Base-by-base conservation (phyloP, 30 jellyfish, hydroid and myxozoan genomes). In the Chironex yamaguchii region DNA sequence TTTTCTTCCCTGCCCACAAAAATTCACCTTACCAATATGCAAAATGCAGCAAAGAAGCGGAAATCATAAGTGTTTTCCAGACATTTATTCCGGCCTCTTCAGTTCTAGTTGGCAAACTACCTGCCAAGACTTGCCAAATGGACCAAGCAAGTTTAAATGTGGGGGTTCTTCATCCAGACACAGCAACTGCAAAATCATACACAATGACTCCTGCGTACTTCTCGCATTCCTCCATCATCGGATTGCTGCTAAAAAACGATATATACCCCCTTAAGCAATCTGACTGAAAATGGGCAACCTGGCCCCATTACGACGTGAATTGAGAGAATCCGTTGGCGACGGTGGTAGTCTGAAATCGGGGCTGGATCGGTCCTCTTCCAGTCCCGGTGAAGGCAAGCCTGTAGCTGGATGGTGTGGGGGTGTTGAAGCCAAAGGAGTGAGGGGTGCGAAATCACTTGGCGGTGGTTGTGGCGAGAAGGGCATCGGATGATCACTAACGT, bases 221-320 rank as follows among this genome's bases (percentile, higher is more conserved):
- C 48, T 64, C 1, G 14, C 11, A 1, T 28, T 23, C 50, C 2
- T 21, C 29, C 14, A 64, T 22, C 21, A 1, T 20, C 29, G 27
- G 29, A 29, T 67, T 23, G n/a, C 34, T 24, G 31, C n/a, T 20
- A 42, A 49, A 23, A 33, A 36, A 14, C 69, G 12, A 3, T 1
- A 26, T 23, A 31, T 52, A 28, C 82, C 81, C 52, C 73, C 36
- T 62, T 63, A 89, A 32, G 91, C 93, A 28, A 89, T 83, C 75
- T 89, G 79, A 70, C 80, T 89, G 69, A 95, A 95, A 34, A 95
- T 96, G 0, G 99, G 99, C 90, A 95, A 54, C 23, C 99, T 96
- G n/a, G 97, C 96, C 52, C 90, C 80, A 0, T 89, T 91, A 26
- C 76, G 67, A 12, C 91, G 88, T 36, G 79, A 97, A 33, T 66